Evolutionary conservation across 35 echinoderm and acorn worm genomes (phyloP).

Genomic region (Lytechinus pictus): DNA sequence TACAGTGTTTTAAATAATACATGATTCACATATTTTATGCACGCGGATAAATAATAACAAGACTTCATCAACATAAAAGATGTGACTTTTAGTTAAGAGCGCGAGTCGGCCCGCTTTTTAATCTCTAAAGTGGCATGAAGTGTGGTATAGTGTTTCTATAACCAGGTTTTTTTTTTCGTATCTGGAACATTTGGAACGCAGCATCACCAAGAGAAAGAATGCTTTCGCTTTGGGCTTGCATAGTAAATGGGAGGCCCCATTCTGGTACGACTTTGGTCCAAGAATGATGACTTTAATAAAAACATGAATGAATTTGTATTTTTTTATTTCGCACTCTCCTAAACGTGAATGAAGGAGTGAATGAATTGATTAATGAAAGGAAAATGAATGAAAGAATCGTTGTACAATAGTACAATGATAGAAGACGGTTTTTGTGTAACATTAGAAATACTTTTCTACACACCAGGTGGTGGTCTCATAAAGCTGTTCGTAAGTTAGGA

Average conservation of each 20-base stretch:
- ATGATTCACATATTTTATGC: no score
- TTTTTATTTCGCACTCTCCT: not conserved
- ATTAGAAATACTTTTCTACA: no score
- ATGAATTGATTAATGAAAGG: not conserved
- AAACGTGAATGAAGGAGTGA: not conserved
- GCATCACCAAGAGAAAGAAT: not conserved
- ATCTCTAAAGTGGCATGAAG: not conserved
- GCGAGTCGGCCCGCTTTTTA: not conserved
- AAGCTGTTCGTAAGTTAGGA: no score
- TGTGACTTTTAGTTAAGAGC: not conserved
- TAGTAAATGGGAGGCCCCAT: not conserved
- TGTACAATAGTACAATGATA: no score
- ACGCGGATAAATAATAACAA: not conserved
- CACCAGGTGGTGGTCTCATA: no score
- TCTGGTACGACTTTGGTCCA: not conserved
- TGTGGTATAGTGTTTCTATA: not conserved
- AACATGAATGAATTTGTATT: not conserved
- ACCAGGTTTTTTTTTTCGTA: not conserved
- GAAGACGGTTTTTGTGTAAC: no score
- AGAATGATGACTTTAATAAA: not conserved
- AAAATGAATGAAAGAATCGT: no score
- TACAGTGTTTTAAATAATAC: no score
- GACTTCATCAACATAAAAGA: not conserved
- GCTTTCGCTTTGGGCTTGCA: not conserved
- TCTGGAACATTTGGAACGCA: constrained; percentile 1